phyloP scores from a whole-genome alignment of 2,113 vertebrate genomes.

The Tetrao urogallus region DNA sequence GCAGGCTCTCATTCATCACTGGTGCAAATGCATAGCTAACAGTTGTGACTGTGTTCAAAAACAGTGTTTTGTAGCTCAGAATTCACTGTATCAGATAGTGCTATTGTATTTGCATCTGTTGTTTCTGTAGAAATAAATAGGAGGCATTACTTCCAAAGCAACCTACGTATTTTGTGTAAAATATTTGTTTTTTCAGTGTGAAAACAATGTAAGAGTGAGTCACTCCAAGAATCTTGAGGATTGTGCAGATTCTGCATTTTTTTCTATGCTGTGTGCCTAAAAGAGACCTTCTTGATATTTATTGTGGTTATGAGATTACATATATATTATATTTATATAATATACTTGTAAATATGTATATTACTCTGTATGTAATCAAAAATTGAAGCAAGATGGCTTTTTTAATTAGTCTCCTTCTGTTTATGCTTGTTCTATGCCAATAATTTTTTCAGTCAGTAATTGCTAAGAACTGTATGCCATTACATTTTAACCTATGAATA shows the following conservation, averaged over 20 bases:
- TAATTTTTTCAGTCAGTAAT: constrained; percentile 74
- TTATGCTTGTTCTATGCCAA: constrained; percentile 80
- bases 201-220: constrained; percentile 76
- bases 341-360: constrained; percentile 92
- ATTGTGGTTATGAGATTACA: constrained; percentile 87
- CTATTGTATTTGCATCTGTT: neutral
- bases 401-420: constrained; percentile 69
- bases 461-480: constrained; percentile 75
- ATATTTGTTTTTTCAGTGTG: constrained; percentile 78
- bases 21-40: neutral
- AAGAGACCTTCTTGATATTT: constrained; percentile 87
- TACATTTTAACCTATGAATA: constrained; percentile 81
- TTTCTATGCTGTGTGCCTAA: constrained; percentile 88
- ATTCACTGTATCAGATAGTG: neutral
- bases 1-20: neutral
- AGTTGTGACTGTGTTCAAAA: no score
- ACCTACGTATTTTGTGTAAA: constrained; percentile 74
- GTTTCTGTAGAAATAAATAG: neutral
- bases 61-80: neutral
- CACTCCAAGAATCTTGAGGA: constrained; percentile 76
- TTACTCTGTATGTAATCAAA: constrained; percentile 75
- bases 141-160: neutral
- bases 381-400: constrained; percentile 78
- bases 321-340: constrained; percentile 92
- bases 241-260: constrained; percentile 81